These are phyloP conservation scores for Rhynchonycteris naso DNA, from an alignment of 2,797 vertebrate genomes.

Conservation along the genomic window DNA sequence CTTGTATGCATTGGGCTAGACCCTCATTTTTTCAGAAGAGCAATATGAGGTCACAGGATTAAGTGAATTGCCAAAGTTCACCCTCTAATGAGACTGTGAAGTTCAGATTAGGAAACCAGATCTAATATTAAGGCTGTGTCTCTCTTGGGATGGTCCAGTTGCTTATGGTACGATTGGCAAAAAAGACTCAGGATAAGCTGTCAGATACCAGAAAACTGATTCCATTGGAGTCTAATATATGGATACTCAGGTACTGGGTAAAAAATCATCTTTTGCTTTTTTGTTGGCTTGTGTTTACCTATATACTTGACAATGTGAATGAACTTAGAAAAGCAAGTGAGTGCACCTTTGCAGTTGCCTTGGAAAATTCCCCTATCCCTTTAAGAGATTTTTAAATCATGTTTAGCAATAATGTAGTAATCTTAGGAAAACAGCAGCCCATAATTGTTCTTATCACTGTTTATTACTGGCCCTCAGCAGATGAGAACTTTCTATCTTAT, in stretches of 20 bases:
- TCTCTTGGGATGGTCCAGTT: not conserved
- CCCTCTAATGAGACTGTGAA: not conserved
- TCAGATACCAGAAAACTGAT: not conserved
- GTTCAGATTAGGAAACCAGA: not conserved
- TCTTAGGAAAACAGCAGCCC: not conserved
- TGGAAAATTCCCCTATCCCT: not conserved
- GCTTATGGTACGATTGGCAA: not conserved
- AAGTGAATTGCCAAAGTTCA: not conserved
- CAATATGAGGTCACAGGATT: not conserved
- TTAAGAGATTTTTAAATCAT: conserved; percentile 5
- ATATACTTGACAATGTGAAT: not conserved
- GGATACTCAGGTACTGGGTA: not conserved
- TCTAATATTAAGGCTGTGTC: not conserved
- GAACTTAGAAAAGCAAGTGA: not conserved
- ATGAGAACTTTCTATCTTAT: not conserved
- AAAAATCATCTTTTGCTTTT: not conserved
- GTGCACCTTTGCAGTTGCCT: not conserved
- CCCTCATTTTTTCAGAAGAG: not conserved
- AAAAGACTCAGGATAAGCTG: not conserved
- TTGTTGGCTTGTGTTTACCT: not conserved
- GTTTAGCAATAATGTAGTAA: not conserved
- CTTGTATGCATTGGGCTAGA: not conserved
- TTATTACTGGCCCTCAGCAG: not conserved
- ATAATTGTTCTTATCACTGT: not conserved
- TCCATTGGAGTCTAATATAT: not conserved